Conservation (phyloP, 1,140 invertebrate genomes). For the Trachymyrmex cornetzi region DNA sequence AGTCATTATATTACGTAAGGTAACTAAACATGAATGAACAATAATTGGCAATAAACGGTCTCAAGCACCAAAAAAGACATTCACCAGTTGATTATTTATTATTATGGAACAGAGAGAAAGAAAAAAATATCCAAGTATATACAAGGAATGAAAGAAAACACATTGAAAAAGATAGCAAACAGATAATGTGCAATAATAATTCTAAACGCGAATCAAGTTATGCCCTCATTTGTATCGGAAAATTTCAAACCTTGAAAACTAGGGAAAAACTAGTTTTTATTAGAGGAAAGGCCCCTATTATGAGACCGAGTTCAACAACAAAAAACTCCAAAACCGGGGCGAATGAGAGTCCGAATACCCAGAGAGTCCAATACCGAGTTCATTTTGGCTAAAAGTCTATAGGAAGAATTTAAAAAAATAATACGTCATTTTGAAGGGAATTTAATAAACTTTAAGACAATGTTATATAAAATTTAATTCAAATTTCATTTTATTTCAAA, state of each 20-base stretch:
- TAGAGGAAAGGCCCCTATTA: too few relatives aligned
- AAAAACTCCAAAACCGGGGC: too few relatives aligned
- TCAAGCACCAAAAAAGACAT: not conserved
- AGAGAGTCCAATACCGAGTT: too few relatives aligned
- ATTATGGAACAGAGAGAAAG: not conserved
- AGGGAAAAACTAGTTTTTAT: not conserved
- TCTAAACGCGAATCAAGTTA: not conserved
- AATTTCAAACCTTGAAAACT: not conserved
- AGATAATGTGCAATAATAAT: not conserved
- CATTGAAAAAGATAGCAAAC: not conserved
- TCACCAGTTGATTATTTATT: not conserved
- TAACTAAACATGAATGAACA: conserved; percentile 9
- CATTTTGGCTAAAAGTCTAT: too few relatives aligned
- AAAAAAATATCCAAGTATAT: not conserved
- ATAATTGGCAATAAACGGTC: not conserved
- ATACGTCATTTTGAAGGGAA: too few relatives aligned
- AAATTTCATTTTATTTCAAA: too few relatives aligned
- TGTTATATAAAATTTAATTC: too few relatives aligned
- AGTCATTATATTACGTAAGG: conserved; percentile 15
- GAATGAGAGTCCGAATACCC: too few relatives aligned
- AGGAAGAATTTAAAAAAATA: too few relatives aligned
- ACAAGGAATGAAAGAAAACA: not conserved
- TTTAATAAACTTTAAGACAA: too few relatives aligned
- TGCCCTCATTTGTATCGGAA: not conserved
- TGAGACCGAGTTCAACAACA: too few relatives aligned